Evolutionary conservation across 2,113 vertebrate genomes (phyloP).

Genomic region (Spea multiplicata): DNA sequence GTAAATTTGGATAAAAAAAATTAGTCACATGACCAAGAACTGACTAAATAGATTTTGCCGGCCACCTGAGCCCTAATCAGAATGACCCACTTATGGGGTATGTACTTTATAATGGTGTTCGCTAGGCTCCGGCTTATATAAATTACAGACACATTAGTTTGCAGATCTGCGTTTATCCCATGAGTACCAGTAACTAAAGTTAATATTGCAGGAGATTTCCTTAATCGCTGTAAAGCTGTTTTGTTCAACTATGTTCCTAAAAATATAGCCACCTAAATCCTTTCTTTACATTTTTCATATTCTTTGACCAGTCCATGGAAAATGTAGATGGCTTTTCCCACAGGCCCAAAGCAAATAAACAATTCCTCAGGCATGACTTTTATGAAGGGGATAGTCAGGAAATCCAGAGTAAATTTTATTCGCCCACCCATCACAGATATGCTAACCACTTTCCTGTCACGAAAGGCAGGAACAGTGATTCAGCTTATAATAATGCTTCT

Average conservation of each 20-base stretch:
- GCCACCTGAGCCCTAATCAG: no score
- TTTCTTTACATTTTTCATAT: slow-evolving; percentile 2
- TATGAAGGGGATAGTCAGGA: slow-evolving; percentile 55
- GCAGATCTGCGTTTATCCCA: slow-evolving; percentile 1
- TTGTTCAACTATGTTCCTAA: slow-evolving; percentile 25
- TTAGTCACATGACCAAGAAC: no score
- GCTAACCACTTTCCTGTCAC: slow-evolving; percentile 61
- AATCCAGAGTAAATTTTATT: slow-evolving; percentile 59
- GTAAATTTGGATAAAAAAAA: no score
- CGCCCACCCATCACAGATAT: slow-evolving; percentile 48
- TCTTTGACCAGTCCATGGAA: slow-evolving; percentile 20
- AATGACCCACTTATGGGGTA: no score
- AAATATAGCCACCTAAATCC: slow-evolving; percentile 34
- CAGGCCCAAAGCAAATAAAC: slow-evolving; percentile 54
- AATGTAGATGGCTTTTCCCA: slow-evolving; percentile 35
- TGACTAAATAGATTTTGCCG: no score
- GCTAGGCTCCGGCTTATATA: neutral
- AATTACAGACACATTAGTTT: neutral
- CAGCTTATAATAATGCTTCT: slow-evolving; percentile 15
- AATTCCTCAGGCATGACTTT: slow-evolving; percentile 51
- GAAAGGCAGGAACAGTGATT: slow-evolving; percentile 45
- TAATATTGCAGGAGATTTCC: slow-evolving; percentile 19
- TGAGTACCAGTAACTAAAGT: slow-evolving; percentile 4
- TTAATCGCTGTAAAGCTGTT: slow-evolving; percentile 31
- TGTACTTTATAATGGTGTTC: no score